phyloP scores from a whole-genome alignment of 2,888 invertebrate species.

The Phengaris arion region DNA sequence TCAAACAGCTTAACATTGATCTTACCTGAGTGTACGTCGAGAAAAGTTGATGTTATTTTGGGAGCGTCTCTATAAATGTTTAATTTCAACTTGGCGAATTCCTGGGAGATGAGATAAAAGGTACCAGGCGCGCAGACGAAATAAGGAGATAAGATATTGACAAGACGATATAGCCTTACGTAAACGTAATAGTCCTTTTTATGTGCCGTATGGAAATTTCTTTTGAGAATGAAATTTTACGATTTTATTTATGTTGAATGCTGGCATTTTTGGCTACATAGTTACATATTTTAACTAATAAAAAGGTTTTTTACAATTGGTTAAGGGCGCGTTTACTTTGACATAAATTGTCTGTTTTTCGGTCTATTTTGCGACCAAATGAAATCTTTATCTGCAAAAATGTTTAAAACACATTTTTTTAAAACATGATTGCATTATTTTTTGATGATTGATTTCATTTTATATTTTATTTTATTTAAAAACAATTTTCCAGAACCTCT shows the following conservation, averaged over 20 bases:
- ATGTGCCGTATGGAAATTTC: neutral
- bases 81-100: neutral
- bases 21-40: neutral
- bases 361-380: too few species aligned
- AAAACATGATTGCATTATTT: too few species aligned
- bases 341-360: too few species aligned
- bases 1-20: neutral
- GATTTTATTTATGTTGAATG: neutral
- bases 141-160: constrained; percentile 1
- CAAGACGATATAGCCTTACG: neutral
- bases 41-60: neutral
- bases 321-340: too few species aligned
- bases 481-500: too few species aligned
- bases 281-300: too few species aligned
- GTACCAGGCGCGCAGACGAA: constrained; percentile 4
- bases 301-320: too few species aligned
- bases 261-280: too few species aligned
- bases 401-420: too few species aligned
- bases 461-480: too few species aligned
- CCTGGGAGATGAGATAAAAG: neutral
- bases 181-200: neutral
- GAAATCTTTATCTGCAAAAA: too few species aligned
- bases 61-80: neutral
- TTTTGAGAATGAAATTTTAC: neutral
- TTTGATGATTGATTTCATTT: too few species aligned